Evolutionary conservation across 2,888 invertebrate species (phyloP).

Genomic region (Keiferia lycopersicella): DNA sequence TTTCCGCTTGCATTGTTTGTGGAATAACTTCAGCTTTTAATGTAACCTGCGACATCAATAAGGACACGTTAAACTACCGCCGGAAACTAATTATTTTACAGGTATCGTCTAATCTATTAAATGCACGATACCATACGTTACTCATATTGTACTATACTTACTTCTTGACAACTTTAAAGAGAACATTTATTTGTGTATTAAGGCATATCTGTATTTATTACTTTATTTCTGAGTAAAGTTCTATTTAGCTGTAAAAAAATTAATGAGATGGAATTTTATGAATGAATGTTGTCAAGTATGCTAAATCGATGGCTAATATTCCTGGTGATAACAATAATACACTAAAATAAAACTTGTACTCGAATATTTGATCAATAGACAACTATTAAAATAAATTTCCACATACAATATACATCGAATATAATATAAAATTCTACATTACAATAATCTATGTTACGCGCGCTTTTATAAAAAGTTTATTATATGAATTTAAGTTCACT

Average conservation of each 20-base stretch:
- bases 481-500: background rate
- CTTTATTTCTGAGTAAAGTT: background rate
- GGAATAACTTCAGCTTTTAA: conserved; percentile 30
- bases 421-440: conserved; percentile 65
- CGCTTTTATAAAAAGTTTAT: background rate
- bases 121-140: conserved; percentile 64
- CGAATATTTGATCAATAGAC: conserved; percentile 61
- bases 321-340: conserved; percentile 35
- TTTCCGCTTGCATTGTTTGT: conserved; percentile 5
- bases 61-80: conserved; percentile 41
- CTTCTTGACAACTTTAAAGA: conserved; percentile 27
- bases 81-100: conserved; percentile 37
- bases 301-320: conserved; percentile 46
- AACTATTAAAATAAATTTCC: conserved; percentile 67
- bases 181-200: conserved; percentile 8
- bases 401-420: conserved; percentile 73
- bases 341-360: conserved; percentile 53
- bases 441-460: conserved; percentile 42
- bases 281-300: conserved; percentile 27
- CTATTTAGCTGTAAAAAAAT: background rate
- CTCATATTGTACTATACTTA: conserved; percentile 68
- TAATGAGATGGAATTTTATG: background rate
- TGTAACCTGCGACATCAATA: conserved; percentile 40
- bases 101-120: conserved; percentile 60
- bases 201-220: conserved; percentile 1